Evolutionary conservation across 2,113 vertebrate genomes (phyloP).

Genomic region (Calyptommatus sinebrachiatus): DNA sequence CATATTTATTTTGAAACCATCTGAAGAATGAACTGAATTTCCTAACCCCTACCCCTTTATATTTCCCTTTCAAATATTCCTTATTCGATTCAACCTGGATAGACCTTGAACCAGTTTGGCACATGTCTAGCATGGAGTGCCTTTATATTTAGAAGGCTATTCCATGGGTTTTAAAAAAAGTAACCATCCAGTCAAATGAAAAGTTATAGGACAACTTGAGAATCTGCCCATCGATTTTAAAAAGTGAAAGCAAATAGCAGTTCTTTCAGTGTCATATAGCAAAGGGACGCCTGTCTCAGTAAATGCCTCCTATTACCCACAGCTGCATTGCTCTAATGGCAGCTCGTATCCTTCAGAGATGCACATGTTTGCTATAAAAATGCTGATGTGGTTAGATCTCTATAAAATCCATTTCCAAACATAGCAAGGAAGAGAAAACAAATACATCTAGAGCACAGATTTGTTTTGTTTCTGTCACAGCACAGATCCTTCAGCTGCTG

Average conservation of each 20-base stretch:
- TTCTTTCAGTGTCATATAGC: neutral
- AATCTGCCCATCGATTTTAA: no score
- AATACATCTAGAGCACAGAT: slow-evolving; percentile 6
- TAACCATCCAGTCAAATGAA: no score
- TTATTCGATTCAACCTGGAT: no score
- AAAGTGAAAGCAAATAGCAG: no score
- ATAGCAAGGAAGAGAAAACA: slow-evolving; percentile 11
- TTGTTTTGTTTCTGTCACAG: neutral
- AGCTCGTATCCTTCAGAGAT: neutral
- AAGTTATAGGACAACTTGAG: no score
- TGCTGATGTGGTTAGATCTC: slow-evolving; percentile 2
- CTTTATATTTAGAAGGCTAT: no score
- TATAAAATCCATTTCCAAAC: slow-evolving; percentile 16
- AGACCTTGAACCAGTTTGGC: no score
- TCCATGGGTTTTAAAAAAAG: no score
- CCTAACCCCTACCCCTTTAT: no score
- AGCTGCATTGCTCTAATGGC: neutral
- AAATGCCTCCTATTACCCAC: rapidly evolving
- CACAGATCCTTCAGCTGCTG: neutral
- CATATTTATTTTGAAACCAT: no score
- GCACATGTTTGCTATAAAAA: neutral
- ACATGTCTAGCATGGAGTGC: no score
- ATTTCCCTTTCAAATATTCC: neutral
- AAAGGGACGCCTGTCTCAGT: neutral
- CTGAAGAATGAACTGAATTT: no score